Evolutionary conservation across 2,888 invertebrate species (phyloP).

Genomic region (Epinotia bilunana): DNA sequence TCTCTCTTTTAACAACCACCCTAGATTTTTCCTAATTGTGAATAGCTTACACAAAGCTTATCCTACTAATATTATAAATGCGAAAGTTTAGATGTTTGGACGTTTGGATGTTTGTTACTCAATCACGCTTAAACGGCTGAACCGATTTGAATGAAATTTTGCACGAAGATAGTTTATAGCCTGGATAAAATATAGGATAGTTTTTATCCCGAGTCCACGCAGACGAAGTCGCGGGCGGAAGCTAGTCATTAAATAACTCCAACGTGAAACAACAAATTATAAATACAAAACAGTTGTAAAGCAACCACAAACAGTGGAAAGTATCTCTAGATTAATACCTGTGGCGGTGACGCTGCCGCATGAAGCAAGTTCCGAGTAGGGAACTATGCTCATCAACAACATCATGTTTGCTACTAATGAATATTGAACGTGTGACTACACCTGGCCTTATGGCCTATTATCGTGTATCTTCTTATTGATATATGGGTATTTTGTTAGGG

Average conservation of each 20-base stretch:
- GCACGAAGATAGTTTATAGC: too few relatives aligned
- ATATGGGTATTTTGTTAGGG: constrained; percentile 52
- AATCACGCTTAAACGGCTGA: too few relatives aligned
- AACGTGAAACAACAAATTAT: constrained; percentile 9
- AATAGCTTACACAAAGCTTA: constrained; percentile 4
- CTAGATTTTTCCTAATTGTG: not conserved
- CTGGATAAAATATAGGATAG: too few relatives aligned
- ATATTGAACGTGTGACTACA: constrained; percentile 66
- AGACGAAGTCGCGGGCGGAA: too few relatives aligned
- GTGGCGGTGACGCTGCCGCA: constrained; percentile 44
- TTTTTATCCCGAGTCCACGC: too few relatives aligned
- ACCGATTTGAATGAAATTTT: too few relatives aligned
- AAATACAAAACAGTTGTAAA: constrained; percentile 15
- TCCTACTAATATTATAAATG: too few relatives aligned
- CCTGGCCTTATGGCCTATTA: constrained; percentile 53
- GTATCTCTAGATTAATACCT: constrained; percentile 38
- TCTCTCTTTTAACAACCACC: not conserved
- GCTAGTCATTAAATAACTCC: constrained; percentile 8
- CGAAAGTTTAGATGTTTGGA: too few relatives aligned
- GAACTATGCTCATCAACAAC: constrained; percentile 63
- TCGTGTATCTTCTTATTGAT: constrained; percentile 49
- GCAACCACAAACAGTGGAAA: constrained; percentile 25
- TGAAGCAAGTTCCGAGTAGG: constrained; percentile 54
- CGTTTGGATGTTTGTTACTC: too few relatives aligned
- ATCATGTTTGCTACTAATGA: constrained; percentile 64